Evolutionary conservation across 1,140 invertebrate species (phyloP), one percentile per base, ranked within the genome.

Genomic region (Globodera ellingtonae): DNA sequence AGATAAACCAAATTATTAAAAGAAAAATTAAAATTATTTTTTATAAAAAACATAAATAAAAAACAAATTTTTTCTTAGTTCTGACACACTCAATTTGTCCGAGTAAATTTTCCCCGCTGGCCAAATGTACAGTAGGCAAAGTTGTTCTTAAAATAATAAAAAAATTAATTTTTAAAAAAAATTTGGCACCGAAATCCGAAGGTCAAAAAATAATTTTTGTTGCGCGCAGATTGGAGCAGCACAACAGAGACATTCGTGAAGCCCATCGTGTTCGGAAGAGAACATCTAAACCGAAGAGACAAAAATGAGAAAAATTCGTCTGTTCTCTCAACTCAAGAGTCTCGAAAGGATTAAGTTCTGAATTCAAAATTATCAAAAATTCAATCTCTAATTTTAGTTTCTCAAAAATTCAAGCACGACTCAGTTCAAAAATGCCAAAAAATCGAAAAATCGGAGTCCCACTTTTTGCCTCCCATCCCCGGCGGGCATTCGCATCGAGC

Each of bases 91-190:
- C 69, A 77, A 35, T 44, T 69, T 85, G 75, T n/a, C 85, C 80
- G 0, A 86, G 73, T 13, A 86, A 72, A 24, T 72, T 80, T 65
- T 85, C 84, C 46, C 83, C 79, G 18, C 76, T 75, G n/a, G 81
- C 82, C 56, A 85, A 74, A 76, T 86, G 84, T n/a, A 70, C 75
- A n/a, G 82, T 59, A 4, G 48, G 69, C 5, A 86, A 65, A 47
- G 84, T 85, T 56, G 84, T 85, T 0, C 82, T 69, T 70, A 85
- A 85, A 56, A 77, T 35, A 79, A 35, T n/a, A 6, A 21, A 24
- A 47, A 24, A 21, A 59, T 44, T 66, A 35, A 15, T 9, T 76
- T 71, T 59, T 10, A 52, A 62, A 62, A 62, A 52, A 52, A 52
- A 50, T 15, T 59, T 18, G 5, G 5, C 18, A 62, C 56, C 56